Percentiles rank a stretch among this genome's conserved stretches.
phyloP scores from a whole-genome alignment of 2,888 invertebrate species.

The Flexamia atlantica region DNA sequence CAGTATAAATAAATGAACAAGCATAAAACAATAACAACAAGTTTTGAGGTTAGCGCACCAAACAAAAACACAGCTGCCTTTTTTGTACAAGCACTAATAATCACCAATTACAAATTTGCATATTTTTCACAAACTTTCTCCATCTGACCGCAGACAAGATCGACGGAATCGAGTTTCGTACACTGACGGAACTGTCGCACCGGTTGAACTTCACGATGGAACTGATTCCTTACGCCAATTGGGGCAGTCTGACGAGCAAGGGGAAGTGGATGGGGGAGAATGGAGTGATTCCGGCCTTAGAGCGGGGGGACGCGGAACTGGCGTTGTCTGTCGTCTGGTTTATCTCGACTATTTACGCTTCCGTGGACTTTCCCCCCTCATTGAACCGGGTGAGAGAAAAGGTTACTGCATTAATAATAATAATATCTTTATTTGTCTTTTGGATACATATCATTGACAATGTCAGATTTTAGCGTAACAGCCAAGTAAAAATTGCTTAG shows the following conservation, averaged over 20 bases:
- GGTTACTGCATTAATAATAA: no score
- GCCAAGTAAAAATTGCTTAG: no score
- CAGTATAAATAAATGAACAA: no score
- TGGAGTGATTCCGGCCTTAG: background rate
- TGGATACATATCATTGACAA: no score
- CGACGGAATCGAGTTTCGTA: background rate
- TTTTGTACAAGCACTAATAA: no score
- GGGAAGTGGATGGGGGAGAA: slow-evolving; percentile 1
- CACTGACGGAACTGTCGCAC: background rate
- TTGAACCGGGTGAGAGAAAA: background rate
- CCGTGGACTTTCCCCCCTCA: background rate
- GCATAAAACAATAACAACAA: no score
- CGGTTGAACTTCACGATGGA: slow-evolving; percentile 14
- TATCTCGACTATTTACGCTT: background rate
- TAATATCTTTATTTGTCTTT: no score
- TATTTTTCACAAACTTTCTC: no score
- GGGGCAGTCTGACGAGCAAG: background rate
- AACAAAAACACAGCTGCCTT: no score
- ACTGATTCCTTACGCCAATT: background rate
- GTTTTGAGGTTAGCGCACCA: no score
- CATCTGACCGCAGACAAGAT: background rate
- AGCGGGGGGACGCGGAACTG: background rate
- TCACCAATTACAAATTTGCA: no score
- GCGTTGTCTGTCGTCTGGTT: background rate
- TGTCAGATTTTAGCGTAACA: no score